Evolutionary conservation across 2,888 invertebrate genomes (phyloP).

Genomic region (Spisula subtruncata): DNA sequence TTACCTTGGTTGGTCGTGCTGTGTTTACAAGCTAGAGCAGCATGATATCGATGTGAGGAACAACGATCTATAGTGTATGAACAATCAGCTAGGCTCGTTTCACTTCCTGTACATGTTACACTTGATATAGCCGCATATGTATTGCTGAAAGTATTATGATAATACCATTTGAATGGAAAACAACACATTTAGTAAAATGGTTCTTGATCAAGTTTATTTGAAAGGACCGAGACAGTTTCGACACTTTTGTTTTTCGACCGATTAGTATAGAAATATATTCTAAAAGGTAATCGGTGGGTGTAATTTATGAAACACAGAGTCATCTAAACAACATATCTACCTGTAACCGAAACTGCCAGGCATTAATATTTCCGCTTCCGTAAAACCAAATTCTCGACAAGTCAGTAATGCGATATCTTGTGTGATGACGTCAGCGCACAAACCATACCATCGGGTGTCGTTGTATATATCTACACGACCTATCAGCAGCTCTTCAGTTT

Average conservation of each 20-base stretch:
- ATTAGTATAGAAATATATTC: too few relatives aligned
- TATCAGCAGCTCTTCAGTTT: slow-evolving; percentile 53
- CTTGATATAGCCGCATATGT: background rate
- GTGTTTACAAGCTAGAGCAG: slow-evolving; percentile 66
- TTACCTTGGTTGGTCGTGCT: background rate
- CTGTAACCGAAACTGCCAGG: slow-evolving; percentile 69
- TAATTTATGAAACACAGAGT: too few relatives aligned
- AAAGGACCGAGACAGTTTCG: too few relatives aligned
- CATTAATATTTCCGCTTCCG: slow-evolving; percentile 59
- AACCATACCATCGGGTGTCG: slow-evolving; percentile 92
- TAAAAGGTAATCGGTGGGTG: too few relatives aligned
- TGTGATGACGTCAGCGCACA: slow-evolving; percentile 90
- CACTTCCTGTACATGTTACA: slow-evolving; percentile 64
- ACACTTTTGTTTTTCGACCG: too few relatives aligned
- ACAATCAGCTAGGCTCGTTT: slow-evolving; percentile 66
- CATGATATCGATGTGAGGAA: slow-evolving; percentile 50
- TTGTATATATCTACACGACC: slow-evolving; percentile 92
- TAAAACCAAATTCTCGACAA: slow-evolving; percentile 79
- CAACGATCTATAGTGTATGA: slow-evolving; percentile 58
- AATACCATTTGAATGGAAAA: too few relatives aligned
- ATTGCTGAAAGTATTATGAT: too few relatives aligned
- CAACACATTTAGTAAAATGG: too few relatives aligned
- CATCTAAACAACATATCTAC: too few relatives aligned
- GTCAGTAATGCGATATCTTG: slow-evolving; percentile 74
- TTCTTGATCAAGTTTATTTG: too few relatives aligned